These are phyloP conservation scores for Monodelphis domestica DNA, from an alignment of 2,797 vertebrate species.

Conservation along the genomic window DNA sequence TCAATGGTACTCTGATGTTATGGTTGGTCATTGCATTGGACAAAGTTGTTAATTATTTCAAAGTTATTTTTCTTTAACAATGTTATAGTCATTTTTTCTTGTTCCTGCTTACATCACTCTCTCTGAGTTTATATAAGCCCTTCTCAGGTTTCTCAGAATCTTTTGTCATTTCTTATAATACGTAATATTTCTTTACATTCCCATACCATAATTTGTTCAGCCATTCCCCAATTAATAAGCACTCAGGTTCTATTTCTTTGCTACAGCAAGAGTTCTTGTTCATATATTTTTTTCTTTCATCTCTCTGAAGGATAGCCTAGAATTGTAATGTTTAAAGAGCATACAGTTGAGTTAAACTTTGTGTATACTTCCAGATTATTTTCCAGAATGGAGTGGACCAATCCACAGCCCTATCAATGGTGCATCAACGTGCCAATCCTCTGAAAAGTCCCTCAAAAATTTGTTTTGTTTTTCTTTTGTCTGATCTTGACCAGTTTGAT, in stretches of 20 bases:
- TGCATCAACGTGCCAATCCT: background rate
- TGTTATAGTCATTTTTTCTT: background rate
- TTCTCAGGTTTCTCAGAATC: background rate
- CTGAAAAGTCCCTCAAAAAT: background rate
- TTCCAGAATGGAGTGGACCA: background rate
- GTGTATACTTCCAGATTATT: background rate
- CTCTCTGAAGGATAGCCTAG: background rate
- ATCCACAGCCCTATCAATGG: background rate
- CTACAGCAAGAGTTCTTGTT: background rate
- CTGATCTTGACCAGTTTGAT: background rate
- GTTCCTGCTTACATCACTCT: background rate
- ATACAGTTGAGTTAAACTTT: background rate
- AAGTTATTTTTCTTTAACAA: background rate
- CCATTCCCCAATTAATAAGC: background rate
- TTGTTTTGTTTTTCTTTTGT: background rate
- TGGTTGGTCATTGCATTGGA: background rate
- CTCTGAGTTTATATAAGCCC: background rate
- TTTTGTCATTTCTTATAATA: background rate
- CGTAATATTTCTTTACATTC: background rate
- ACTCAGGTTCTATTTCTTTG: background rate
- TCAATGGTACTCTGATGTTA: background rate
- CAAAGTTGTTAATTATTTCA: background rate
- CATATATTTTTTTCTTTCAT: no score
- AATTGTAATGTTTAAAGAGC: background rate
- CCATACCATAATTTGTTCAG: background rate